phyloP scores from a whole-genome alignment of 2,113 vertebrate species.

The Callaeas wilsoni region DNA sequence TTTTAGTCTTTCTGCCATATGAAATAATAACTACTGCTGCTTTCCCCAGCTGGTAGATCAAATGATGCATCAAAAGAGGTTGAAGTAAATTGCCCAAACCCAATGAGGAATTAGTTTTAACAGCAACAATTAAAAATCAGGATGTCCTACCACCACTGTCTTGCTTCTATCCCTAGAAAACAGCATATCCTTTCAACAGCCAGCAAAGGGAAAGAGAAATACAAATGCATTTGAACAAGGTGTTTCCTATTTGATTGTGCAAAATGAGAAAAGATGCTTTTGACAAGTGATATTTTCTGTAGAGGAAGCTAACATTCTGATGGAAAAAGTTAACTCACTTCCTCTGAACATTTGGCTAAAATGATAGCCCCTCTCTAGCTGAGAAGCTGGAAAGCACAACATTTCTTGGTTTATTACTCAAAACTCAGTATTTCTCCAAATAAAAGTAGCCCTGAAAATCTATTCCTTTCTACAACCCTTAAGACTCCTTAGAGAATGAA shows the following conservation, averaged over 20 bases:
- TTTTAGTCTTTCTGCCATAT: not conserved
- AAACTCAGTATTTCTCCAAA: not conserved
- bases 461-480: not conserved
- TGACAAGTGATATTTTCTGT: not conserved
- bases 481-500: not conserved
- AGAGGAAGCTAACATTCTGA: not conserved
- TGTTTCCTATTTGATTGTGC: conserved; percentile 23
- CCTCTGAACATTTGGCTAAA: conserved; percentile 12
- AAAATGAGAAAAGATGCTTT: conserved; percentile 1
- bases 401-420: not conserved
- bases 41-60: not conserved
- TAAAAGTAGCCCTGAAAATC: not conserved
- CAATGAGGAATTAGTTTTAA: not conserved
- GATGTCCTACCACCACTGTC: not conserved
- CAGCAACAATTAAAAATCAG: not conserved
- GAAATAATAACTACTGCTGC: not conserved
- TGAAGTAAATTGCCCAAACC: not conserved
- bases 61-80: not conserved
- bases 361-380: not conserved
- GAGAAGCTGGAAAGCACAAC: not conserved
- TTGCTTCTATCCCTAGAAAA: not conserved
- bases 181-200: not conserved
- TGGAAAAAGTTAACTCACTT: conserved; percentile 40
- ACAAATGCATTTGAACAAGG: not conserved
- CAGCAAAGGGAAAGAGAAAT: not conserved